Percentiles rank a stretch among this genome's conserved stretches.
Evolutionary conservation across 2,888 invertebrate genomes (phyloP).

Genomic region (Lamellibrachia satsuma): DNA sequence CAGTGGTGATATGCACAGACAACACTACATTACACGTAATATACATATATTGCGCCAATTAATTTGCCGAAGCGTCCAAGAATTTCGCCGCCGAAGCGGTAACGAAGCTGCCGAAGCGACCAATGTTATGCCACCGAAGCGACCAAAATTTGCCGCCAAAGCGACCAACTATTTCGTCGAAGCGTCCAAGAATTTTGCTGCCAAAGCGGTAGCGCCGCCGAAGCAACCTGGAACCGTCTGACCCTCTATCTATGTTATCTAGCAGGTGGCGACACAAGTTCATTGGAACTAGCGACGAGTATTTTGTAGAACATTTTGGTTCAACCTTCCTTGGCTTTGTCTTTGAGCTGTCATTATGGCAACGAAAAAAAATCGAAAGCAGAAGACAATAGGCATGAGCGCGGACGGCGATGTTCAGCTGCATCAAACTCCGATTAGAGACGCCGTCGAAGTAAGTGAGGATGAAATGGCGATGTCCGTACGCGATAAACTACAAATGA

Average conservation of each 20-base stretch:
- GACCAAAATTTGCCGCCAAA: no score
- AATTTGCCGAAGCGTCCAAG: no score
- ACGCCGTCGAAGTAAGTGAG: background rate
- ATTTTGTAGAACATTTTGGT: background rate
- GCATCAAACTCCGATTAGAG: background rate
- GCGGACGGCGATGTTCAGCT: background rate
- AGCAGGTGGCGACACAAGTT: background rate
- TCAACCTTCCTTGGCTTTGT: background rate
- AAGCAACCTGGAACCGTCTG: background rate
- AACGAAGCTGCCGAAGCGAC: no score
- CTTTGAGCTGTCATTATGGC: background rate
- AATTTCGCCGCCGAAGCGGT: no score
- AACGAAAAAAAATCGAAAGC: background rate
- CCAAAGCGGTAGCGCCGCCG: no score
- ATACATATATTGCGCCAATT: no score
- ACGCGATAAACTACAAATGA: constrained; percentile 45
- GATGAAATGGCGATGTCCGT: constrained; percentile 34
- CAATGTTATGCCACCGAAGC: no score
- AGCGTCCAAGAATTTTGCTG: no score
- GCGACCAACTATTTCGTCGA: no score
- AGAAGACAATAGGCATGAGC: background rate
- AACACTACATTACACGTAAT: no score
- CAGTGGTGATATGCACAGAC: no score
- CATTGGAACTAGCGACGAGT: background rate
- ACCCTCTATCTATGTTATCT: background rate